Evolutionary conservation across 92 coral and sea anemone species (phyloP), one percentile per base, ranked within the genome.

Genomic region (Palythoa caribaeorum): DNA sequence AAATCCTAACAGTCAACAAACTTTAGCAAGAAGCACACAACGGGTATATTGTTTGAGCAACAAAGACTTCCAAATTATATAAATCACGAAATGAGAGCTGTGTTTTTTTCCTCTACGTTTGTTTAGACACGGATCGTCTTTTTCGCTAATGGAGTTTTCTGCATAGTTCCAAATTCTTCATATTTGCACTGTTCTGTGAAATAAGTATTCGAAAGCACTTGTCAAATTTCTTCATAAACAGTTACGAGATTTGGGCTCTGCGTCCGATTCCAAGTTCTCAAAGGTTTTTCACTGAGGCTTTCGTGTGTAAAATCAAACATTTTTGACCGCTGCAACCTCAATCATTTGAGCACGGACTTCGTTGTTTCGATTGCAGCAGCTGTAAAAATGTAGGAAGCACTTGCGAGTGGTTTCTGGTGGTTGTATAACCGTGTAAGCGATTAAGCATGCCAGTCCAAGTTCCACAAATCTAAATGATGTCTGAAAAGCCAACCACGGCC

Each of bases 401-500:
- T 80, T 80, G 6, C 35, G 37, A 6, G 28, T 47, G 21, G 52
- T 65, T 5, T 36, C 81, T 3, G 91, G 78, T 21, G 95, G 94
- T 47, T 94, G 96, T 50, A 89, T 84, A 60, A 96, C 98, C 16
- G 94, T 95, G 89, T 96, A 96, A 13, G 96, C 93, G 47, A 96
- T 88, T 2, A 94, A 92, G 70, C 54, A 55, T 0, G 96, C 98
- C 95, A 96, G 89, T 37, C 87, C 94, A 38, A 96, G 92, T 89
- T 96, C 99, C 16, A 90, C 92, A 11, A 95, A 71, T 15, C 99
- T 94, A 88, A 93, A 96, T 2, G 89, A 72, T 12, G 98, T 93
- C 84, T 94, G 95, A 54, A 93, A 96, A 11, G 63, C 90, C 90
- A 90, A 91, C 99, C 99, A 96, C 9, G 98, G 99, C 99, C 99